Evolutionary conservation across 2,888 invertebrate genomes (phyloP), one percentile per base, ranked within the genome.

Genomic region (Melipona bicolor): DNA sequence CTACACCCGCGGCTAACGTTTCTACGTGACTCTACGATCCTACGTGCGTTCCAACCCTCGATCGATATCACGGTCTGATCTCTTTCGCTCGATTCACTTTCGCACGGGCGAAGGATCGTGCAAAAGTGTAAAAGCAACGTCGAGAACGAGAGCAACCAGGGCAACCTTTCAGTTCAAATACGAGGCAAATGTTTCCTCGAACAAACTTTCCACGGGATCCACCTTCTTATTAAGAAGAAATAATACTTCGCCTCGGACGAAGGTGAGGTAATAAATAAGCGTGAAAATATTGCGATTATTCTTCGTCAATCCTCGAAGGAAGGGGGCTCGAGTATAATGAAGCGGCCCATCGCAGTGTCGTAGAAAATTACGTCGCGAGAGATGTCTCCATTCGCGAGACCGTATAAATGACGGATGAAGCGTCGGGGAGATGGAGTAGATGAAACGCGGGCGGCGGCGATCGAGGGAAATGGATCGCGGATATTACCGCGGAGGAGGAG

Each of bases 361-460:
- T 4, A 27, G 9, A 19, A 61, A 27, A 61, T 61, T 27, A 27
- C 27, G 61, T 61, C 9, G 9, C 27, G 9, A 27, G 61, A 61
- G 9, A 61, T 43, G 43, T 43, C 9, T 15, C 24, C 24, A 61
- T 27, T 24, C 24, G 17, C 27, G 19, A 6, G 19, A 27, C 27
- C 80, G 83, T 67, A 82, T 86, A 86, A 84, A 80, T 80, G 54
- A n/a, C 49, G 27, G 69, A 32, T 15, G 32, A 54, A 69, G 17
- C 17, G 21, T 24, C 24, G 56, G n/a, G 32, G 17, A 27, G 24
- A n/a, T 2, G 24, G 17, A 11, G 11, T 19, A 17, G 61, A 24
- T 61, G 49, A 65, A 59, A n/a, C 24, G 67, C n/a, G 24, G 36
- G 50, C n/a, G 27, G 21, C 15, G 19, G 21, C 43, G 43, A 62